These are phyloP conservation scores for Rhogogaster chlorosoma DNA, from an alignment of 2,888 invertebrate genomes.

Conservation along the genomic window DNA sequence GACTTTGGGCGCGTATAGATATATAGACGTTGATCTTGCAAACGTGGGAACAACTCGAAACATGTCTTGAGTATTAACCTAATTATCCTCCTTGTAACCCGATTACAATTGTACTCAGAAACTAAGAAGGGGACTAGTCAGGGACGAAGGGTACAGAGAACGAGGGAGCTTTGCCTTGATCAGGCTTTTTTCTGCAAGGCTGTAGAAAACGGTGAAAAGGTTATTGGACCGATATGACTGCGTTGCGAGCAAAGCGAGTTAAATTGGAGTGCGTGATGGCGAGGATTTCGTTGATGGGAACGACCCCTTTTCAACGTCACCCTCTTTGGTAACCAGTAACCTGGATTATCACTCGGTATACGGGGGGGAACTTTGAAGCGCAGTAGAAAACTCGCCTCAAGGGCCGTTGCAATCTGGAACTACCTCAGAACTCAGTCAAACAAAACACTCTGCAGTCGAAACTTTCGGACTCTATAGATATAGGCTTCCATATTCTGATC, in stretches of 20 bases:
- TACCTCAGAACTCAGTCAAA: conserved; percentile 36
- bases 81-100: conserved; percentile 15
- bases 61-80: conserved; percentile 13
- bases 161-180: conserved; percentile 17
- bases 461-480: neutral
- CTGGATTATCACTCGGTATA: conserved; percentile 43
- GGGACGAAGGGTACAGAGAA: neutral
- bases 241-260: conserved; percentile 38
- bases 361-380: conserved; percentile 22
- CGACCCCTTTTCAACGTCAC: conserved; percentile 47
- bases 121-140: neutral
- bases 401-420: conserved; percentile 31
- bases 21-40: conserved; percentile 7
- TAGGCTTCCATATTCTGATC: neutral
- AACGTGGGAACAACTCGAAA: conserved; percentile 12
- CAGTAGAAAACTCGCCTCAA: conserved; percentile 37
- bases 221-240: conserved; percentile 38
- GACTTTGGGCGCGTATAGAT: conserved; percentile 2
- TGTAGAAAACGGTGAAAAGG: conserved; percentile 29
- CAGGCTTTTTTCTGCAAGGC: conserved; percentile 20
- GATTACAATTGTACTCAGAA: conserved; percentile 6
- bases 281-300: conserved; percentile 48
- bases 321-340: conserved; percentile 44
- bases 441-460: conserved; percentile 24
- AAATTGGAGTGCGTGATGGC: conserved; percentile 47